Evolutionary conservation across 2,888 invertebrate species (phyloP).

Genomic region (Seira sanloemensis): DNA sequence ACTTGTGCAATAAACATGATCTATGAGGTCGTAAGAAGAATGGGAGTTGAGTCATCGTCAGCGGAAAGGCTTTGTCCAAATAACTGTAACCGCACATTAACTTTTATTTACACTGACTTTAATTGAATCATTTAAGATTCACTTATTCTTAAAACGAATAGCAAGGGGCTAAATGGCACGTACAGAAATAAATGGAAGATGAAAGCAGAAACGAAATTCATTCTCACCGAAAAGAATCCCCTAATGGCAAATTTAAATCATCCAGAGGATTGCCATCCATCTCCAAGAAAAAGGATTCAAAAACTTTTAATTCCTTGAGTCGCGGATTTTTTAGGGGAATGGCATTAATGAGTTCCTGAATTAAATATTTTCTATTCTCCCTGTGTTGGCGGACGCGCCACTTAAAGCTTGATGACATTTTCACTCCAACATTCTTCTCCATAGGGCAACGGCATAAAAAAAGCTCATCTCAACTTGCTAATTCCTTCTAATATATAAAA

Average conservation of each 20-base stretch:
- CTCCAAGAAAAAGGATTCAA: background rate
- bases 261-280: background rate
- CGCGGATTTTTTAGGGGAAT: background rate
- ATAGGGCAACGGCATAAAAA: background rate
- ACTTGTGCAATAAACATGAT: too few relatives aligned
- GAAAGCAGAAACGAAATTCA: background rate
- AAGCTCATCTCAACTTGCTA: background rate
- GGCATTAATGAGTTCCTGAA: slow-evolving; percentile 48
- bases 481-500: background rate
- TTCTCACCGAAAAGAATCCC: background rate
- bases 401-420: slow-evolving; percentile 24
- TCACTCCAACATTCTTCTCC: background rate
- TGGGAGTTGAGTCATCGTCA: too few relatives aligned
- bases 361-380: slow-evolving; percentile 38
- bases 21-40: too few relatives aligned
- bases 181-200: background rate
- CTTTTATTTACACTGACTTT: too few relatives aligned
- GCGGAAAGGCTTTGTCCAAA: too few relatives aligned
- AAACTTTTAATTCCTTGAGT: background rate
- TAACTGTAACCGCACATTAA: too few relatives aligned
- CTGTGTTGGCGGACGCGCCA: slow-evolving; percentile 8
- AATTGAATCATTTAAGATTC: too few relatives aligned
- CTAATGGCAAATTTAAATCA: background rate
- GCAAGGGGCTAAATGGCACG: too few relatives aligned
- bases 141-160: too few relatives aligned